phyloP scores from a whole-genome alignment of 2,797 vertebrate species.

The Syngnathus acus region DNA sequence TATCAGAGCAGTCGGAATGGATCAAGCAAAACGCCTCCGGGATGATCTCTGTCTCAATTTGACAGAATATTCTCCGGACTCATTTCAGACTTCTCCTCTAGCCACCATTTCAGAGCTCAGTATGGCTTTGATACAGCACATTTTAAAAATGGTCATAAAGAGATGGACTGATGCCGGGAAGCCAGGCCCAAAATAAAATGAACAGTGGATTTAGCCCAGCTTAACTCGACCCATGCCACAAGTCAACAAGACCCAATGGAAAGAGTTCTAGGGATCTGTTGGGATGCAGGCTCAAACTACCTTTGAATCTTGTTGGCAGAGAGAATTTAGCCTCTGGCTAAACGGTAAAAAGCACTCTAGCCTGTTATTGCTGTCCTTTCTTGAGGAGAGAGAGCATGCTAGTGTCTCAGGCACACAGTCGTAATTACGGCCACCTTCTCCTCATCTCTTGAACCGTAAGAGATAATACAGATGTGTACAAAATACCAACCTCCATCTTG shows the following conservation, averaged over 20 bases:
- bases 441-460: constrained; percentile 50
- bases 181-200: constrained; percentile 23
- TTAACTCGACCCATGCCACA: constrained; percentile 36
- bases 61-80: constrained; percentile 29
- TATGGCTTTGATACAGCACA: constrained; percentile 35
- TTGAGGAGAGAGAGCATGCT: constrained; percentile 46
- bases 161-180: constrained; percentile 31
- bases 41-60: constrained; percentile 40
- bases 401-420: constrained; percentile 59
- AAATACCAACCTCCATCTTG: constrained; percentile 27
- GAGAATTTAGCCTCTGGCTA: constrained; percentile 46
- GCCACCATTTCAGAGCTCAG: constrained; percentile 30
- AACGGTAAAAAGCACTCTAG: constrained; percentile 37
- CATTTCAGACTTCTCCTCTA: constrained; percentile 28
- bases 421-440: constrained; percentile 59
- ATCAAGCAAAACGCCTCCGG: constrained; percentile 41
- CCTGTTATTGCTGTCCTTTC: constrained; percentile 50
- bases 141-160: constrained; percentile 26
- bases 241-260: constrained; percentile 50
- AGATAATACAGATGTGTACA: constrained; percentile 53
- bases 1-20: constrained; percentile 36
- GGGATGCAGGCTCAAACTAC: constrained; percentile 46
- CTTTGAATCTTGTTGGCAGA: constrained; percentile 48
- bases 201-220: constrained; percentile 38
- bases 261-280: constrained; percentile 41